Evolutionary conservation across 2,113 vertebrate species (phyloP).

Genomic region (Patagioenas fasciata): DNA sequence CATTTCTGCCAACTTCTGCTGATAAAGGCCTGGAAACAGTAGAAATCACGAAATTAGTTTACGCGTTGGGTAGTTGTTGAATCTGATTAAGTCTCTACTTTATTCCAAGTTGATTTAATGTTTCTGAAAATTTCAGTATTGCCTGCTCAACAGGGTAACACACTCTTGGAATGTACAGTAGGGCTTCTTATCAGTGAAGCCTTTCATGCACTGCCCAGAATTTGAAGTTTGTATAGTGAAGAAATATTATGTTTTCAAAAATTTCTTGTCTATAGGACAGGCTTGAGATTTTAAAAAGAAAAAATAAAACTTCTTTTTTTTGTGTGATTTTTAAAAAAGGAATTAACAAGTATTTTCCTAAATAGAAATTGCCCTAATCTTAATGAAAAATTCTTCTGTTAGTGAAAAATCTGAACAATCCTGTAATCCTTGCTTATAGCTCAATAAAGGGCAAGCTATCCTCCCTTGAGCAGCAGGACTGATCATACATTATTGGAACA

Average conservation of each 20-base stretch:
- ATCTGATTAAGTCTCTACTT: background rate
- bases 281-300: background rate
- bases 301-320: background rate
- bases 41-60: background rate
- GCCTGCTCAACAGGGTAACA: background rate
- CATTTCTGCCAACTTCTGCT: background rate
- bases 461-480: background rate
- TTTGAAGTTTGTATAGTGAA: background rate
- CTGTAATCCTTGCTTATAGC: background rate
- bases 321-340: background rate
- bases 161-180: background rate
- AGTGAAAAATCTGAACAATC: background rate
- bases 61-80: background rate
- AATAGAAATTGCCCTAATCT: background rate
- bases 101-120: background rate
- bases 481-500: background rate
- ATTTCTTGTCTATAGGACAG: background rate
- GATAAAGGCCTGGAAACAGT: background rate
- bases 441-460: background rate
- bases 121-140: background rate
- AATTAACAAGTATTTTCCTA: background rate
- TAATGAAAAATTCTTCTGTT: background rate
- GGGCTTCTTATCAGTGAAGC: background rate
- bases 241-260: background rate
- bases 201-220: background rate